A percentile compares a stretch with the other conserved stretches of the same genome.
phyloP scores from a whole-genome alignment of 2,888 invertebrate genomes.

The Thumatha senex region DNA sequence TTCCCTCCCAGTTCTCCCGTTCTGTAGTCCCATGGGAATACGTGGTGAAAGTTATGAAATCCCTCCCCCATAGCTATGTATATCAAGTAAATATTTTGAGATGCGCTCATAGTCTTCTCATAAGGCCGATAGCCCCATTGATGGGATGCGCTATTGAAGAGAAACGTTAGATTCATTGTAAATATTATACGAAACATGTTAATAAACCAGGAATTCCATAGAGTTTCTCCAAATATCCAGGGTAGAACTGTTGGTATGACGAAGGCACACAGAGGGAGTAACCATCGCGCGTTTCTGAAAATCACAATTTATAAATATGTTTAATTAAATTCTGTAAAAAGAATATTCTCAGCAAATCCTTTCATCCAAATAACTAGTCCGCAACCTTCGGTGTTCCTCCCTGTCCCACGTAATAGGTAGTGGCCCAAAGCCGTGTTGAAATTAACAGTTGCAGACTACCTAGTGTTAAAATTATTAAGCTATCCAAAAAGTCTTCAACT shows the following conservation, averaged over 20 bases:
- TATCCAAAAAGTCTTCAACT: too few species aligned
- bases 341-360: too few species aligned
- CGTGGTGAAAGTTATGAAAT: constrained; percentile 56
- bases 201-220: constrained; percentile 19
- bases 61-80: constrained; percentile 45
- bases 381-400: too few species aligned
- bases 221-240: constrained; percentile 11
- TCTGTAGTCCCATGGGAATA: constrained; percentile 50
- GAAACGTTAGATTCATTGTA: constrained; percentile 55
- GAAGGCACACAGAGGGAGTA: neutral
- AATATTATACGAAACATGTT: constrained; percentile 20
- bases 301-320: neutral
- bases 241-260: neutral
- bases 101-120: neutral
- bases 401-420: too few species aligned
- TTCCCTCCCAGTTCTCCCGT: neutral
- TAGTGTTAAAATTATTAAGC: too few species aligned
- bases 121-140: neutral
- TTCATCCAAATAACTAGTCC: too few species aligned
- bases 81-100: constrained; percentile 35
- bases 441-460: too few species aligned
- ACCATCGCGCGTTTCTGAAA: neutral
- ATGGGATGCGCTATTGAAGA: neutral
- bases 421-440: too few species aligned
- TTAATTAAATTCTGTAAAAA: too few species aligned